Percentiles rank a stretch among this genome's conserved stretches.
Evolutionary conservation across 2,888 invertebrate species (phyloP).

Genomic region (Subacronicta megacephala): DNA sequence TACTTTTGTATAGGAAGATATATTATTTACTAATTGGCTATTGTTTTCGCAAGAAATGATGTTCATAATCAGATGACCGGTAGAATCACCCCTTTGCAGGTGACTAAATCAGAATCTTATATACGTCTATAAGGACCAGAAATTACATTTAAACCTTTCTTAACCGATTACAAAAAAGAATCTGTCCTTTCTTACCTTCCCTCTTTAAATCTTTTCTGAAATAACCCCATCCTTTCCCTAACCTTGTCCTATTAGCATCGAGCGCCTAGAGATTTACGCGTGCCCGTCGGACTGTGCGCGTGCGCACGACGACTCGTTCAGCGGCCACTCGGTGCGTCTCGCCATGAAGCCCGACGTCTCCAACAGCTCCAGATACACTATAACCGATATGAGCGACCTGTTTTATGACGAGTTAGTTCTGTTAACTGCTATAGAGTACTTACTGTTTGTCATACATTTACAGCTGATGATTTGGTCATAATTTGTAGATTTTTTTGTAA

Average conservation of each 20-base stretch:
- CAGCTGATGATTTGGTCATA: too few relatives aligned
- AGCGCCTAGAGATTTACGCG: slow-evolving; percentile 77
- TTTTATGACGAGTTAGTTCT: slow-evolving; percentile 65
- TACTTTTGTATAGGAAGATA: too few relatives aligned
- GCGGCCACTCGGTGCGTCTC: slow-evolving; percentile 61
- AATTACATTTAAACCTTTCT: neutral
- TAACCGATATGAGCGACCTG: slow-evolving; percentile 65
- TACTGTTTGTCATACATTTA: too few relatives aligned
- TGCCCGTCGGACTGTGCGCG: slow-evolving; percentile 58
- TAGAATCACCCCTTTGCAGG: too few relatives aligned
- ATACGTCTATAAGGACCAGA: neutral
- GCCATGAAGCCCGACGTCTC: slow-evolving; percentile 59
- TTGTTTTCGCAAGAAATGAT: too few relatives aligned
- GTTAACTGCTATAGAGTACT: too few relatives aligned
- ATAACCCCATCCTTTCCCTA: slow-evolving; percentile 9
- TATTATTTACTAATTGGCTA: too few relatives aligned
- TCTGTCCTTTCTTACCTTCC: neutral
- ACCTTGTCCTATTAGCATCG: slow-evolving; percentile 65
- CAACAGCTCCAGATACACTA: slow-evolving; percentile 60
- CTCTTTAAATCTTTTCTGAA: neutral
- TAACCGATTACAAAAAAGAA: too few relatives aligned
- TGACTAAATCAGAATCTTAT: too few relatives aligned
- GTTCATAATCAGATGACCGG: too few relatives aligned
- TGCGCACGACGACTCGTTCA: slow-evolving; percentile 40
- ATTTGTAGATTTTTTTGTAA: too few relatives aligned